Evolutionary conservation across 2,113 vertebrate genomes (phyloP).

Genomic region (Corythoichthys haematopterus): DNA sequence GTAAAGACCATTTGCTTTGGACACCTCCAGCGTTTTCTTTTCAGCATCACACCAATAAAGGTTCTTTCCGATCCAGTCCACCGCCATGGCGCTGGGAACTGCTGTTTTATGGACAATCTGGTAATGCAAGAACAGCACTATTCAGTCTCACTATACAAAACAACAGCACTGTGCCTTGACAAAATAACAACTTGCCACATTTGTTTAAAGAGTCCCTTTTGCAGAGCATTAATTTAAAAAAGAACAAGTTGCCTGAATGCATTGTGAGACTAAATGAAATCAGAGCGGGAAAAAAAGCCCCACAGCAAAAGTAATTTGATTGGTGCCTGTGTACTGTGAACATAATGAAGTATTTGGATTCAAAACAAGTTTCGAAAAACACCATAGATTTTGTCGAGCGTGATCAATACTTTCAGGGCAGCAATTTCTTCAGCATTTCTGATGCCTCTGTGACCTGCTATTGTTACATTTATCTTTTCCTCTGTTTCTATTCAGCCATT

Average conservation of each 20-base stretch:
- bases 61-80: slow-evolving; percentile 98
- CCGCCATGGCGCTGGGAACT: slow-evolving; percentile 89
- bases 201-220: not conserved
- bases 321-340: not conserved
- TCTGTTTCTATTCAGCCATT: not conserved
- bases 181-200: not conserved
- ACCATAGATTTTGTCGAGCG: not conserved
- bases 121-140: not conserved
- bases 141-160: not conserved
- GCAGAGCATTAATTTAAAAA: not conserved
- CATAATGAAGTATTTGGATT: not conserved
- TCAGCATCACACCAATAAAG: slow-evolving; percentile 96
- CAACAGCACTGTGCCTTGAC: not conserved
- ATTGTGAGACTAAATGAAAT: not conserved
- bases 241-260: not conserved
- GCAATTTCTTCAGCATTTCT: not conserved
- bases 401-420: not conserved
- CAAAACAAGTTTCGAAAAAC: not conserved
- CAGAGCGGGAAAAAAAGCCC: not conserved
- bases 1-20: slow-evolving; percentile 92
- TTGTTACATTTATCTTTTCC: not conserved
- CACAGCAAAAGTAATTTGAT: not conserved
- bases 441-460: not conserved
- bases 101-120: slow-evolving; percentile 92
- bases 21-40: slow-evolving; percentile 94